Evolutionary conservation across 2,113 vertebrate species (phyloP), one percentile per base, ranked within the genome.

Genomic region (Pyxicephalus adspersus): DNA sequence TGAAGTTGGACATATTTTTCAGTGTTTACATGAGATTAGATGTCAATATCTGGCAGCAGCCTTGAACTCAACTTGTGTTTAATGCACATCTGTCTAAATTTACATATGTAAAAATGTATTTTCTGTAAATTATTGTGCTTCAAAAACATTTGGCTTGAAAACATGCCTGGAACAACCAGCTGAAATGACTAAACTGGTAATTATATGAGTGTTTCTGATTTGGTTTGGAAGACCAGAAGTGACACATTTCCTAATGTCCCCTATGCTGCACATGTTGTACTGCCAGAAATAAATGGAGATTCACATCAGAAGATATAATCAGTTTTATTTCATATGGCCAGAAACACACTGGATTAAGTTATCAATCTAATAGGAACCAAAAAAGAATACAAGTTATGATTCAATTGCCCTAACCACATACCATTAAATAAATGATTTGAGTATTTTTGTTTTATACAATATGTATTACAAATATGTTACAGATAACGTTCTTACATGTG

Each of bases 171-270:
- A 60, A 74, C 22, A 60, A 74, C 29, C 20, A 23, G 58, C 5
- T 23, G 20, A 74, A 74, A 74, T 74, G 54, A 74, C 71, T 74
- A 60, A 73, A 31, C 28, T 19, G 4, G 29, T 73, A 58, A 74
- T 74, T 74, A 74, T 74, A 74, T 60, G 34, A 60, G 58, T 23
- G 54, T 55, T 34, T 31, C 71, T 38, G 19, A 74, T 74, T 57
- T 38, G 25, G 68, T 54, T 71, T 71, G 54, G 28, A 58, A 34
- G 26, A 74, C 71, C 71, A 74, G 71, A 74, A 74, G 71, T 74
- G 71, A 74, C 71, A 74, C 71, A 60, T 74, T 34, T 74, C 71
- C 71, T 74, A 74, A 60, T 74, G 54, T 74, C 54, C n/a, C 71
- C 71, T 38, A 60, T 74, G 71, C 29, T 74, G 71, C 25, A 74